A percentile compares a stretch with the other conserved stretches of the same genome.
phyloP scores from a whole-genome alignment of 2,113 vertebrate genomes.

The Takifugu flavidus region DNA sequence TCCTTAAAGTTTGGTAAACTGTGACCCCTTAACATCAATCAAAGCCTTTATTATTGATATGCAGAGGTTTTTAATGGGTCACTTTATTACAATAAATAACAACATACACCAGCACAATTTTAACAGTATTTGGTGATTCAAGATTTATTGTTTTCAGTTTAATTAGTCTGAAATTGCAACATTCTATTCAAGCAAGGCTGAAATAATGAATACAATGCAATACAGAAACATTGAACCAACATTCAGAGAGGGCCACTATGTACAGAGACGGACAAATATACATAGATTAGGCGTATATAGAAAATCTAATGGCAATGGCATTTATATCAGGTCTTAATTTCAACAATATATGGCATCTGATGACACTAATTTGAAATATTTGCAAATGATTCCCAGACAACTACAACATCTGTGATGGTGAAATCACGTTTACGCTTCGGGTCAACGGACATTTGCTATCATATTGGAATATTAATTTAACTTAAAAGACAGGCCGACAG shows the following conservation, averaged over 20 bases:
- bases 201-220: constrained; percentile 54
- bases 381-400: constrained; percentile 49
- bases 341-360: constrained; percentile 80
- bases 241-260: constrained; percentile 59
- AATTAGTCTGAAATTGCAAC: constrained; percentile 67
- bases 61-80: no score
- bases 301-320: constrained; percentile 80
- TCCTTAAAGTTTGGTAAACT: no score
- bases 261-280: constrained; percentile 54
- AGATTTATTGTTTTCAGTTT: constrained; percentile 67
- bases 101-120: background rate
- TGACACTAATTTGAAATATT: constrained; percentile 65
- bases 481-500: constrained; percentile 20
- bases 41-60: no score
- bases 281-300: constrained; percentile 31
- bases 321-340: constrained; percentile 66
- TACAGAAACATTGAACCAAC: constrained; percentile 56
- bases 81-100: background rate
- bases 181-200: constrained; percentile 71
- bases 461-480: constrained; percentile 30
- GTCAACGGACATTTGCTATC: no score
- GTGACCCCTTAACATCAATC: no score
- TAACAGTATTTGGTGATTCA: constrained; percentile 32
- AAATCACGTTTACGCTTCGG: no score
- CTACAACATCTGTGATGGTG: no score